Base-by-base conservation (phyloP, 2,888 invertebrate genomes). In the Drosophila histrio region DNA sequence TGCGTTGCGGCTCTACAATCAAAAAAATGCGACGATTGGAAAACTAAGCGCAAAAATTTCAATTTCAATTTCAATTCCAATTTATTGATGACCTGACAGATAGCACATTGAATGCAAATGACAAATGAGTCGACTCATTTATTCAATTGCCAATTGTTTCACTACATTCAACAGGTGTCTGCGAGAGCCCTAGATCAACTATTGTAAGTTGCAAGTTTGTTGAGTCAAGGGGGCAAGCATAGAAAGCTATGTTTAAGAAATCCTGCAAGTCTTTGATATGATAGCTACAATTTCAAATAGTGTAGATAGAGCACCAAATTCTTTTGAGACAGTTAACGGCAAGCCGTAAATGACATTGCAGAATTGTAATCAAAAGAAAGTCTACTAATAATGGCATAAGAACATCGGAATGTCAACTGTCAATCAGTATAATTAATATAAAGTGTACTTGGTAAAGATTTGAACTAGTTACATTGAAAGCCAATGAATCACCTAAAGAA, bases 21-120 rank as follows among this genome's bases (percentile, higher is more conserved):
- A 79, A 77, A 77, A 68, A 52, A 39, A 50, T 49, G 38, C 39
- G 38, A 19, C 43, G 26, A 46, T 54, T 71, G 80, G 52, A 60
- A 77, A 82, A 66, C 62, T 65, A 62, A 81, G 74, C 85, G 81
- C 82, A 59, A 85, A 81, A 87, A 79, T 61, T 73, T 58, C 77
- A 77, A 58, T 38, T 82, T 67, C 22, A 47, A 59, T 81, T 87
- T 67, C 61, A 77, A 76, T 76, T 76, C 62, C 61, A 72, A 85
- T 72, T 86, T 79, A 76, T 88, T 81, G 80, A 86, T 81, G 83
- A 72, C 46, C 77, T 47, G 60, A 46, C 79, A 61, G 63, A 49
- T 65, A 58, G 64, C 74, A 61, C 74, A 61, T 62, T 78, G 82
- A 67, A 81, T 81, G 83, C 88, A 88, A 81, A 81, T 81, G 74